Conservation (phyloP, 2,888 invertebrate genomes). For the Plemyria rubiginata region DNA sequence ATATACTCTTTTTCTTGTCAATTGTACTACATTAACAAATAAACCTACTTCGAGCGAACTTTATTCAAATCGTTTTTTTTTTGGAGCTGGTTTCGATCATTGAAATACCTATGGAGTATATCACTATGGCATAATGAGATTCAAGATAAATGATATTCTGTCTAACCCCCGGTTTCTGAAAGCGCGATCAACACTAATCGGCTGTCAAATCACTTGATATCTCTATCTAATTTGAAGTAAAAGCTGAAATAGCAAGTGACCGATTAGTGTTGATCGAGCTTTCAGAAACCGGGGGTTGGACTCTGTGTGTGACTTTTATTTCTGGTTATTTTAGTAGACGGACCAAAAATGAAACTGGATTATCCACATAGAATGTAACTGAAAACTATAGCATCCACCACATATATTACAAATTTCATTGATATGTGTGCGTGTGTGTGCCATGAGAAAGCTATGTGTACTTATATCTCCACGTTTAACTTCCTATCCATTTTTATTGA, state of each 20-base stretch:
- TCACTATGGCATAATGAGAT: neutral
- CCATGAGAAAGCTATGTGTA: constrained; percentile 16
- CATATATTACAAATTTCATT: too few relatives aligned
- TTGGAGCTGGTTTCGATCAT: neutral
- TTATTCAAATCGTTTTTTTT: constrained; percentile 20
- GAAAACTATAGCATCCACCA: too few relatives aligned
- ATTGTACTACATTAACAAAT: constrained; percentile 33
- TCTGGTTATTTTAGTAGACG: neutral
- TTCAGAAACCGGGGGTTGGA: too few relatives aligned
- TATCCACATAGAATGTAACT: too few relatives aligned
- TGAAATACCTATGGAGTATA: neutral
- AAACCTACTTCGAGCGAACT: constrained; percentile 35
- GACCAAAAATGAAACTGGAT: too few relatives aligned
- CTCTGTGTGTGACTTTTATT: neutral
- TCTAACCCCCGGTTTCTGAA: too few relatives aligned
- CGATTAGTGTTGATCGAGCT: too few relatives aligned
- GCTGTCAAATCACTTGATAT: too few relatives aligned
- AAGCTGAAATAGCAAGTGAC: too few relatives aligned
- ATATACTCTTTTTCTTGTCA: constrained; percentile 22
- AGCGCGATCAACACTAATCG: too few relatives aligned
- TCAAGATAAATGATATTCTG: neutral
- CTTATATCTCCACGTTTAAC: neutral
- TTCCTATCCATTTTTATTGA: constrained; percentile 27
- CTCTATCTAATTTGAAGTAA: too few relatives aligned
- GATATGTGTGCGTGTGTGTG: too few relatives aligned